Conservation (phyloP, 2,888 invertebrate genomes). For the Ennomos quercinarius region DNA sequence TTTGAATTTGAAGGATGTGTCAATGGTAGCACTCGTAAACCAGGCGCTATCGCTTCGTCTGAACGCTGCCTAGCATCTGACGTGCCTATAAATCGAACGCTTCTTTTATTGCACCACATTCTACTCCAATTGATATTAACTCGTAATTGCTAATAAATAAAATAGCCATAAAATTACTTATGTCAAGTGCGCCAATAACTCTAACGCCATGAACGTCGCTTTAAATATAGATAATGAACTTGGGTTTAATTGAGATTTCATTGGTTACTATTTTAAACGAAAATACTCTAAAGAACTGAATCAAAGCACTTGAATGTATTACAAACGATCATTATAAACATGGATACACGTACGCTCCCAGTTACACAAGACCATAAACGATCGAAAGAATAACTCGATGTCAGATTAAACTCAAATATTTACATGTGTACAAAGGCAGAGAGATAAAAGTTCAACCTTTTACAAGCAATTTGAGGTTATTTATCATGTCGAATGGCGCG, state of each 20-base stretch:
- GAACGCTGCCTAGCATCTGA: slow-evolving; percentile 56
- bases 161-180: slow-evolving; percentile 38
- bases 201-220: slow-evolving; percentile 29
- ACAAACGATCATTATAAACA: slow-evolving; percentile 44
- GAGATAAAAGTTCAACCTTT: slow-evolving; percentile 78
- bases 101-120: slow-evolving; percentile 68
- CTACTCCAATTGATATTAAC: slow-evolving; percentile 67
- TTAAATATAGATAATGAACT: slow-evolving; percentile 23
- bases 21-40: background rate
- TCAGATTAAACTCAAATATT: slow-evolving; percentile 77
- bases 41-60: slow-evolving; percentile 5
- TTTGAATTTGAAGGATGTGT: background rate
- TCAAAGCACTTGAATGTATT: background rate
- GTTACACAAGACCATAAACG: slow-evolving; percentile 47
- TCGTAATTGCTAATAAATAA: slow-evolving; percentile 71
- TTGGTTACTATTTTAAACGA: background rate
- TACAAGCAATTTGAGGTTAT: slow-evolving; percentile 83
- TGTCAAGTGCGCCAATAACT: slow-evolving; percentile 41
- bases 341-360: slow-evolving; percentile 27
- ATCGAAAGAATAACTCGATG: slow-evolving; percentile 61
- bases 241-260: slow-evolving; percentile 3
- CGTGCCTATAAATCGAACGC: slow-evolving; percentile 70
- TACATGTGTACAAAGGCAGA: slow-evolving; percentile 73
- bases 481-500: slow-evolving; percentile 69
- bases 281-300: background rate